Percentiles rank a stretch among this genome's conserved stretches.
phyloP scores from a whole-genome alignment of 37 sponge, comb jelly and placozoan genomes.

The Haliclona indistincta region DNA sequence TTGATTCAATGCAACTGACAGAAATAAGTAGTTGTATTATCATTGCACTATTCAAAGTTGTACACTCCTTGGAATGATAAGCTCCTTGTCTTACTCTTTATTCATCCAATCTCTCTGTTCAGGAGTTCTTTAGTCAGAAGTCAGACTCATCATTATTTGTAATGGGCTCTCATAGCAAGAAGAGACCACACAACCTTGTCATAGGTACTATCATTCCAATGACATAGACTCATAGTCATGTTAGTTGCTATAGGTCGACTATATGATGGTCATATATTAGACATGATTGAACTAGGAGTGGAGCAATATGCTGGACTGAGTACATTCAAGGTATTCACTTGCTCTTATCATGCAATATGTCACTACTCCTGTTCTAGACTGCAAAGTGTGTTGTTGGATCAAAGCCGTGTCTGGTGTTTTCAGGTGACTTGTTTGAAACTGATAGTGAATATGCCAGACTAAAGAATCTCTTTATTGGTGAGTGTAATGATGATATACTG shows the following conservation, averaged over 20 bases:
- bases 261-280: constrained; percentile 80
- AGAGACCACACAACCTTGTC: constrained; percentile 90
- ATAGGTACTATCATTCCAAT: constrained; percentile 50
- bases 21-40: too few species aligned
- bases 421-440: constrained; percentile 86
- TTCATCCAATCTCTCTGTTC: not conserved
- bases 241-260: constrained; percentile 63
- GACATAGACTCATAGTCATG: not conserved
- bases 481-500: not conserved
- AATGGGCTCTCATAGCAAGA: constrained; percentile 93
- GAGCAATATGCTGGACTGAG: constrained; percentile 44
- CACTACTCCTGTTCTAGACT: constrained; percentile 14
- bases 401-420: constrained; percentile 90
- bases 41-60: too few species aligned
- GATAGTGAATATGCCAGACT: constrained; percentile 56
- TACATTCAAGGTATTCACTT: constrained; percentile 51
- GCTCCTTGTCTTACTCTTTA: not conserved
- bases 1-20: too few species aligned
- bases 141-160: constrained; percentile 87
- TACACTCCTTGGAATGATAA: too few species aligned
- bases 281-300: constrained; percentile 98
- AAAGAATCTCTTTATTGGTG: constrained; percentile 81
- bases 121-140: constrained; percentile 87
- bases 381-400: constrained; percentile 60
- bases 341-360: not conserved